phyloP scores from a whole-genome alignment of 2,113 vertebrate genomes.

The Apteryx mantelli region DNA sequence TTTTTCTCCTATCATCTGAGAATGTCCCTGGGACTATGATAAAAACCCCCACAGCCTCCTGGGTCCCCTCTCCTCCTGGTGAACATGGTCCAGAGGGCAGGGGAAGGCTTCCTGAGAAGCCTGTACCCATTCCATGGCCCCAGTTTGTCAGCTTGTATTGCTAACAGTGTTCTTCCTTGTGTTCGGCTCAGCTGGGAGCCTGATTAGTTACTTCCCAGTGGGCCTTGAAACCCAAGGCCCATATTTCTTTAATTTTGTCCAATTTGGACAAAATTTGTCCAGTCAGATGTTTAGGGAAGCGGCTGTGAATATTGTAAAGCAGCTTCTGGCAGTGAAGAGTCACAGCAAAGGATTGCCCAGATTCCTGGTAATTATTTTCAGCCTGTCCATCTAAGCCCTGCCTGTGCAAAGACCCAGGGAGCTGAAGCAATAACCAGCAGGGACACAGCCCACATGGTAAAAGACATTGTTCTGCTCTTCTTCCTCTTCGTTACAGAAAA shows the following conservation, averaged over 20 bases:
- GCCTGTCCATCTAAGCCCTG: background rate
- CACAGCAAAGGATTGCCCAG: background rate
- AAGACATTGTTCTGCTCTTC: background rate
- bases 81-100: background rate
- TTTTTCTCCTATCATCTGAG: background rate
- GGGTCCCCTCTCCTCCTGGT: background rate
- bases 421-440: background rate
- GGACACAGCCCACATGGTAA: background rate
- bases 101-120: background rate
- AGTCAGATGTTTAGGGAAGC: background rate
- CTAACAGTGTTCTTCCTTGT: background rate
- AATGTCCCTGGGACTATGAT: background rate
- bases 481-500: background rate
- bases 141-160: background rate
- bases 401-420: background rate
- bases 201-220: background rate
- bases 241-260: slow-evolving; percentile 3
- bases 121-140: background rate
- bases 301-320: background rate
- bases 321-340: background rate
- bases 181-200: background rate
- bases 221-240: background rate
- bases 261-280: background rate
- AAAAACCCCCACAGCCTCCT: background rate
- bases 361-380: background rate